Percentiles rank a stretch among this genome's conserved stretches.
phyloP scores from a whole-genome alignment of 2,888 invertebrate genomes.

The Pterostichus madidus region DNA sequence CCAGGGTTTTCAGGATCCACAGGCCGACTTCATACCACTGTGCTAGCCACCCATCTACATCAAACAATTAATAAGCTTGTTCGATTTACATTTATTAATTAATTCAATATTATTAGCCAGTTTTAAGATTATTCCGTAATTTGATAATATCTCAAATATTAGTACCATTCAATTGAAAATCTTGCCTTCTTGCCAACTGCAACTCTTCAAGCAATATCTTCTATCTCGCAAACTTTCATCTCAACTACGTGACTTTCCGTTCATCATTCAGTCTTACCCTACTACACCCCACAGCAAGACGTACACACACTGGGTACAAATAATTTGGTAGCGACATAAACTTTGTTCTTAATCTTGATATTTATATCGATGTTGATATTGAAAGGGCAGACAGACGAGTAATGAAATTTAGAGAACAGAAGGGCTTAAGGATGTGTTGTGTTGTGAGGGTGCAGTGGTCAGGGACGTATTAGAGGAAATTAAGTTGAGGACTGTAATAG shows the following conservation, averaged over 20 bases:
- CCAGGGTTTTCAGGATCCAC: no score
- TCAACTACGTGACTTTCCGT: not conserved
- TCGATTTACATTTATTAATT: no score
- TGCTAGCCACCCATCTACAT: no score
- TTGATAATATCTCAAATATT: no score
- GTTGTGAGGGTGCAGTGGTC: not conserved
- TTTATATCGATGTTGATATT: slow-evolving; percentile 9
- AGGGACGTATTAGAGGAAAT: not conserved
- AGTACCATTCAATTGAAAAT: not conserved
- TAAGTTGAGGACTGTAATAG: no score
- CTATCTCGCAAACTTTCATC: not conserved
- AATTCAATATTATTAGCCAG: no score
- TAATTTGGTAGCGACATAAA: slow-evolving; percentile 9
- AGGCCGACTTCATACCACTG: no score
- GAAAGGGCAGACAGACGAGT: not conserved
- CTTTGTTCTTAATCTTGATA: slow-evolving; percentile 3
- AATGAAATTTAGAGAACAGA: not conserved
- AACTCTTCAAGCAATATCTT: not conserved
- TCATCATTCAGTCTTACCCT: not conserved
- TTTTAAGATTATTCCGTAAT: no score
- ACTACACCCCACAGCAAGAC: no score
- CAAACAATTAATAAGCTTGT: no score
- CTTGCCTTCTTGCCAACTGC: not conserved
- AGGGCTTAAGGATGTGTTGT: not conserved
- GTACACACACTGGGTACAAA: not conserved